phyloP scores from a whole-genome alignment of 2,797 vertebrate species.

The Rachycentron canadum region DNA sequence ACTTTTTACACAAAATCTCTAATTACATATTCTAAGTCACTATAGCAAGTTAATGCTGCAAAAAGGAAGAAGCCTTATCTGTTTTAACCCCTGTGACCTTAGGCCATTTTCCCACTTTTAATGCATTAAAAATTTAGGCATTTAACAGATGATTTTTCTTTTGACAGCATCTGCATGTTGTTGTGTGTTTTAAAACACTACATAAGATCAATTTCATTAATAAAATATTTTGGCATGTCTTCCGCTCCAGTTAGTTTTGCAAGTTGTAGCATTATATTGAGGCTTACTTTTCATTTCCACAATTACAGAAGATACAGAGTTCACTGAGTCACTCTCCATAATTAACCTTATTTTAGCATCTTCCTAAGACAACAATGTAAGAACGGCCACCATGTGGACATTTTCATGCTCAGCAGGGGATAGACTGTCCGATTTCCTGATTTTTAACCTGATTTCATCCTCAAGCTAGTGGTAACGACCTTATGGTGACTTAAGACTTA shows the following conservation, averaged over 20 bases:
- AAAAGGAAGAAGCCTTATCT: background rate
- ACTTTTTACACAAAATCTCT: conserved; percentile 10
- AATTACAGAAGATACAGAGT: background rate
- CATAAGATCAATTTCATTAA: background rate
- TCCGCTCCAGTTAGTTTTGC: background rate
- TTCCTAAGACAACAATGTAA: conserved; percentile 13
- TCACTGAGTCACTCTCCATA: conserved; percentile 8
- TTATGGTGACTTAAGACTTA: conserved; percentile 5
- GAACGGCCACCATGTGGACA: background rate
- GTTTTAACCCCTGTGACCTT: background rate
- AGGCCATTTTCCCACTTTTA: background rate
- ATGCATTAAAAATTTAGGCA: background rate
- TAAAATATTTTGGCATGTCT: background rate
- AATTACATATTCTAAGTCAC: conserved; percentile 7
- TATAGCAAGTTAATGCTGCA: background rate
- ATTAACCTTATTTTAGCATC: conserved; percentile 23
- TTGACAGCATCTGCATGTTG: background rate
- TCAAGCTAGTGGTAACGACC: background rate
- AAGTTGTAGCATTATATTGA: background rate
- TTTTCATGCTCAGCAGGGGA: conserved; percentile 14
- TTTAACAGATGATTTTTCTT: background rate
- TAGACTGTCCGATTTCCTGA: background rate
- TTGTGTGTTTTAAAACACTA: background rate
- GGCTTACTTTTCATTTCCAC: background rate
- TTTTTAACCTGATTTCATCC: conserved; percentile 21